Evolutionary conservation across 2,888 invertebrate species (phyloP).

Genomic region (Philaethria dido): DNA sequence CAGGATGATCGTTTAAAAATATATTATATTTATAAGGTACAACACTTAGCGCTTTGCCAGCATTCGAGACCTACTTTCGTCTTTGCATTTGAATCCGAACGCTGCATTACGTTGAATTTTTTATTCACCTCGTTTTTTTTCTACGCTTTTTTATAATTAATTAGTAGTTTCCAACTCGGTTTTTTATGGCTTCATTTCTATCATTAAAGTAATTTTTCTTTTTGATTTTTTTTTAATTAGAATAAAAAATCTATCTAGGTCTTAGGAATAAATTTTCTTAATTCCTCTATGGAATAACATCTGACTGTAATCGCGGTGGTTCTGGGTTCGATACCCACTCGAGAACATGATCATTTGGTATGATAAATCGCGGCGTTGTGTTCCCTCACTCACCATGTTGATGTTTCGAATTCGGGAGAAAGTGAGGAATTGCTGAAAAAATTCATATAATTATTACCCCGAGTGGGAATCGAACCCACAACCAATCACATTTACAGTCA

Average conservation of each 20-base stretch:
- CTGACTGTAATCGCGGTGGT: too few relatives aligned
- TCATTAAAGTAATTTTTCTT: slow-evolving; percentile 6
- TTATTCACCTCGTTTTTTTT: slow-evolving; percentile 44
- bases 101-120: slow-evolving; percentile 46
- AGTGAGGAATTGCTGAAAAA: too few relatives aligned
- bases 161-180: slow-evolving; percentile 31
- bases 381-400: too few relatives aligned
- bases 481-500: too few relatives aligned
- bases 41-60: slow-evolving; percentile 19
- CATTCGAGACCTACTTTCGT: slow-evolving; percentile 46
- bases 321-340: too few relatives aligned
- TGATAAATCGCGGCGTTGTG: too few relatives aligned
- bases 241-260: neutral
- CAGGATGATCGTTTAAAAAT: neutral
- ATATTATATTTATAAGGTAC: slow-evolving; percentile 5
- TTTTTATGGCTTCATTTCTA: slow-evolving; percentile 17
- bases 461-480: too few relatives aligned
- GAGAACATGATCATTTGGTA: too few relatives aligned
- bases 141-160: slow-evolving; percentile 38
- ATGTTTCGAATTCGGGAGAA: too few relatives aligned
- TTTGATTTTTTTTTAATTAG: slow-evolving; percentile 6
- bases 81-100: slow-evolving; percentile 45
- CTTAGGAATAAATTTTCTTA: neutral
- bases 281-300: too few relatives aligned
- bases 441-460: too few relatives aligned